Conservation (phyloP, 2,888 invertebrate genomes). For the Nomada fucata region DNA sequence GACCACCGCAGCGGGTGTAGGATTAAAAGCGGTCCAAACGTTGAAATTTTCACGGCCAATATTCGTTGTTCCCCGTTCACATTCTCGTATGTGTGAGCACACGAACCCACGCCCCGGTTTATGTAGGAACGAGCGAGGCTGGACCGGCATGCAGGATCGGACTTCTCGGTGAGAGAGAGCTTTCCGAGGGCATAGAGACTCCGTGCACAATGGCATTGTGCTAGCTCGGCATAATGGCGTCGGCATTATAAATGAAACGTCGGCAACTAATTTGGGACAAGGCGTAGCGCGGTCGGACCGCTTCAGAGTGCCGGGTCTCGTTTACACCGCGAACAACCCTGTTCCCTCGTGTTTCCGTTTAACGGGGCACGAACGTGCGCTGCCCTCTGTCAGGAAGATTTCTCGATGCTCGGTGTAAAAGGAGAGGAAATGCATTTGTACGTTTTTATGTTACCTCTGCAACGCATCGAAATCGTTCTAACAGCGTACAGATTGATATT, state of each 20-base stretch:
- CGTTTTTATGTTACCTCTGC: background rate
- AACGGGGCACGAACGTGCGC: constrained; percentile 13
- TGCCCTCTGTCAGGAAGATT: constrained; percentile 5
- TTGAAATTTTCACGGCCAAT: constrained; percentile 78
- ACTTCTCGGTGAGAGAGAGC: constrained; percentile 53
- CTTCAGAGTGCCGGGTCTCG: constrained; percentile 41
- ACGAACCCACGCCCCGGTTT: background rate
- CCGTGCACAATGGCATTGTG: constrained; percentile 78
- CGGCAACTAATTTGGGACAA: constrained; percentile 81
- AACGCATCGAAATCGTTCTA: no score
- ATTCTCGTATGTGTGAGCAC: background rate
- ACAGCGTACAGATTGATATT: no score
- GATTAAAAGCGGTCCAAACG: constrained; percentile 73
- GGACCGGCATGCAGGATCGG: constrained; percentile 62
- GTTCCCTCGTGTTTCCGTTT: constrained; percentile 34
- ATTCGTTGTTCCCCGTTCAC: constrained; percentile 57
- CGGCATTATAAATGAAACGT: constrained; percentile 82
- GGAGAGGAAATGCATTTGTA: no score
- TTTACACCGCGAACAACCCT: constrained; percentile 47
- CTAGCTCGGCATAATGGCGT: constrained; percentile 74
- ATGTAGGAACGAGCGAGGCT: constrained; percentile 25
- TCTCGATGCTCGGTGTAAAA: background rate
- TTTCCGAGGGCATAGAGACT: constrained; percentile 49
- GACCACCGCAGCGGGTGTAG: constrained; percentile 63
- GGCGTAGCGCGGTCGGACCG: constrained; percentile 50